Base-by-base conservation (phyloP, 1,140 invertebrate genomes). In the Nasonia vitripennis region DNA sequence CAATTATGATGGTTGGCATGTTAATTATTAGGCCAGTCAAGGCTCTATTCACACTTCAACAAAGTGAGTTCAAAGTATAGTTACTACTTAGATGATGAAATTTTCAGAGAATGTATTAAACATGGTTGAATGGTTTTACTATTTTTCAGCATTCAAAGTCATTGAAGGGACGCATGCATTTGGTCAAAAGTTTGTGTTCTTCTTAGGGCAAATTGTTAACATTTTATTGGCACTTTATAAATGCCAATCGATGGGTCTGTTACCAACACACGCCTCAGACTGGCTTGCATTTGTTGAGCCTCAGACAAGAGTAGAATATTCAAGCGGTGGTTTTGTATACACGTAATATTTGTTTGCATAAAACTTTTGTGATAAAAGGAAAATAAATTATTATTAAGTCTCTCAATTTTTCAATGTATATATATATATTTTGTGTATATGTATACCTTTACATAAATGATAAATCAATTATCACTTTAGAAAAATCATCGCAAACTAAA, bases 1-100 rank as follows among this genome's bases (percentile, higher is more conserved):
- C 99, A 2, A 99, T 99, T n/a, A 99, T 99, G 99, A 99, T 99
- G 99, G 98, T 99, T 27, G 98, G 98, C 62, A 99, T 99, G 99
- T 95, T 99, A 91, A 97, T 99, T 87, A 96, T 99, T 85, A 94
- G 98, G 87, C 98, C 98, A 20, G 96, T 99, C 3, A 99, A 99
- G 94, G 98, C 98, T 11, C 94, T 99, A 27, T 98, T 99, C 91
- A 94, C 97, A 2, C 96, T 98, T 82, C 97, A 98, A 91, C 95
- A 96, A 87, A 98, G 95, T 95, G 92, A 94, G 91, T 91, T 84
- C 14, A 45, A 70, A 70, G 7, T 5, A 48, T 73, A 51, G 37
- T 70, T 82, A 74, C n/a, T 27, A 27, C 27, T 27, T 70, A 81
- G 20, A 79, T 84, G 20, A 78, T 71, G 14, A 71, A 71, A 27